Percentiles rank a stretch among this genome's conserved stretches.
Evolutionary conservation across 1,140 invertebrate genomes (phyloP).

Genomic region (Rhagoletis pomonella): DNA sequence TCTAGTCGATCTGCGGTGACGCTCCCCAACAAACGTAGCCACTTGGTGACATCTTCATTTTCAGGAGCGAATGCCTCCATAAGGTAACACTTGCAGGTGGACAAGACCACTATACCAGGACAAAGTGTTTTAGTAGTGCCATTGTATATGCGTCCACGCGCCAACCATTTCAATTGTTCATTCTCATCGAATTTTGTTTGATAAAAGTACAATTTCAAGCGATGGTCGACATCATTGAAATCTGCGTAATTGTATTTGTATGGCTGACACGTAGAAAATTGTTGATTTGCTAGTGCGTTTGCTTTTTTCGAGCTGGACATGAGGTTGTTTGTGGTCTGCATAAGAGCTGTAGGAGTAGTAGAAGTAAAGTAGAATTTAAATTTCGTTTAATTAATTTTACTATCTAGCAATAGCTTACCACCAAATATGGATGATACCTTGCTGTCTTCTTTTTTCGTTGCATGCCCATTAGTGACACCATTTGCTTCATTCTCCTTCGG

Average conservation of each 20-base stretch:
- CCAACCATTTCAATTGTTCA: slow-evolving; percentile 77
- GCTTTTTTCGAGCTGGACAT: slow-evolving; percentile 70
- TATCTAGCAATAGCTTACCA: slow-evolving; percentile 54
- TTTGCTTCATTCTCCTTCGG: neutral
- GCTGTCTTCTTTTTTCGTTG: slow-evolving; percentile 59
- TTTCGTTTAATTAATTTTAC: slow-evolving; percentile 19
- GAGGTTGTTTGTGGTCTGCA: slow-evolving; percentile 70
- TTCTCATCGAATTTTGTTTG: slow-evolving; percentile 77
- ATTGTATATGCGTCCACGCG: slow-evolving; percentile 75
- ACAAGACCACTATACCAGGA: slow-evolving; percentile 77
- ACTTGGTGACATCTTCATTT: slow-evolving; percentile 73
- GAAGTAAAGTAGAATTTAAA: slow-evolving; percentile 3
- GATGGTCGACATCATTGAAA: slow-evolving; percentile 77
- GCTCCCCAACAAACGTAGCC: slow-evolving; percentile 64
- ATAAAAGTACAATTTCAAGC: slow-evolving; percentile 78
- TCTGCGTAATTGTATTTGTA: slow-evolving; percentile 78
- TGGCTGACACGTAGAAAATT: slow-evolving; percentile 56
- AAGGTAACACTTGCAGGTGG: slow-evolving; percentile 76
- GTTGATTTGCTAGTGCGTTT: slow-evolving; percentile 29
- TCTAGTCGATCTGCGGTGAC: slow-evolving; percentile 64
- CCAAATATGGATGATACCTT: slow-evolving; percentile 65
- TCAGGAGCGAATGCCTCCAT: slow-evolving; percentile 75
- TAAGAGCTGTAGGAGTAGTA: slow-evolving; percentile 60
- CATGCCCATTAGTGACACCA: neutral
- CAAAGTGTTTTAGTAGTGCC: slow-evolving; percentile 65